phyloP scores from a whole-genome alignment of 2,888 invertebrate species.

The Argyra leucocephala region DNA sequence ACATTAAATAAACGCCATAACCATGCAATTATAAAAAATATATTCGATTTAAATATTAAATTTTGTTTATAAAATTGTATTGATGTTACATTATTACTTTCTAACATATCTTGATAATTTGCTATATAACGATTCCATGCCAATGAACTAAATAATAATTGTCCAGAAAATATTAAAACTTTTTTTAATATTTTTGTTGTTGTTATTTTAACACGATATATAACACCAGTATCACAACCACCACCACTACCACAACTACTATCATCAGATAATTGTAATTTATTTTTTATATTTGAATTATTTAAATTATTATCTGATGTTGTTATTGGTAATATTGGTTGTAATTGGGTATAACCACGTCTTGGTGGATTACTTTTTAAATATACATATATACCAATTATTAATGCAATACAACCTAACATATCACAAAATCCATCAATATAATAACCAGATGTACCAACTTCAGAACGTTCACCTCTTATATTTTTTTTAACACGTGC shows the following conservation, averaged over 20 bases:
- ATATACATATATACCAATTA: slow-evolving; percentile 59
- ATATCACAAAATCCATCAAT: slow-evolving; percentile 76
- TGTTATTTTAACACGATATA: slow-evolving; percentile 59
- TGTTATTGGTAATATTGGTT: slow-evolving; percentile 48
- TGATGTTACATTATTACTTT: slow-evolving; percentile 51
- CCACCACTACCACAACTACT: slow-evolving; percentile 18
- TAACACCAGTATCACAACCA: slow-evolving; percentile 45
- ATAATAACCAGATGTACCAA: slow-evolving; percentile 71
- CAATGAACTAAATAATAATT: slow-evolving; percentile 62
- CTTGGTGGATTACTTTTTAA: slow-evolving; percentile 64
- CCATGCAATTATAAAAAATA: slow-evolving; percentile 63
- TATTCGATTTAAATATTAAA: slow-evolving; percentile 57
- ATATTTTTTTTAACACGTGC: slow-evolving; percentile 67
- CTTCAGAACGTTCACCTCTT: slow-evolving; percentile 66
- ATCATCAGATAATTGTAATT: background rate
- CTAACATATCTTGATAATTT: slow-evolving; percentile 66
- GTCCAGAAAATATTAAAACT: slow-evolving; percentile 57
- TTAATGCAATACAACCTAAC: slow-evolving; percentile 61
- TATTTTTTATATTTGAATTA: background rate
- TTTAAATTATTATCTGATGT: slow-evolving; percentile 34
- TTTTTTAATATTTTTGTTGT: slow-evolving; percentile 58
- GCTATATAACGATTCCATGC: slow-evolving; percentile 80
- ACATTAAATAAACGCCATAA: slow-evolving; percentile 72
- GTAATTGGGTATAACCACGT: slow-evolving; percentile 61
- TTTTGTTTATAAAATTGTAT: slow-evolving; percentile 49